Evolutionary conservation across 2,797 vertebrate species (phyloP), one percentile per base, ranked within the genome.

Genomic region (Ctenopoma kingsleyae): DNA sequence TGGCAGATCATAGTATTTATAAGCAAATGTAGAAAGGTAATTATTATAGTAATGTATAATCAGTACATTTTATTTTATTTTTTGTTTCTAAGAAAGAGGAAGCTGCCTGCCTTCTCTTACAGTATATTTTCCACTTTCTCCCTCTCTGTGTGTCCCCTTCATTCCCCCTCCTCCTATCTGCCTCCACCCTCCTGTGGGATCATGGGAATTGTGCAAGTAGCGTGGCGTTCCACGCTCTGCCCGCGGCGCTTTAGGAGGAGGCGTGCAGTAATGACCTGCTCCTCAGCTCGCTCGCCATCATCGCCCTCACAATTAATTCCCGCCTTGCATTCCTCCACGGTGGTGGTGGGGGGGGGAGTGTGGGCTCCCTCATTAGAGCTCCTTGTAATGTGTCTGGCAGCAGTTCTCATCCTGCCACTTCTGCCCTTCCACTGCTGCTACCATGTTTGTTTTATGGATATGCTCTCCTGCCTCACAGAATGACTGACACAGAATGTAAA

Each of bases 231-330:
- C 89, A 86, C 88, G 85, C 90, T 92, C 85, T 89, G 90, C 93
- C 91, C 85, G 90, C 86, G 90, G 92, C 90, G 91, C 89, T 92
- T 89, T 90, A 85, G 91, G 90, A 93, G 91, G 91, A 92, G 90
- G 89, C 86, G 91, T 86, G 90, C 89, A 82, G 91, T 94, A 94
- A 94, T 93, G 93, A 93, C 92, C 93, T 91, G 91, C 91, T 94
- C 93, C 92, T 91, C 90, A 88, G 92, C 92, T 91, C 74, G 79
- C 88, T 91, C 91, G 90, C 92, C 93, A 92, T 91, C 91, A 90
- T 92, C 90, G 83, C 92, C 89, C 90, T 91, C 90, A 86, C 93
- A 93, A 93, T 93, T 94, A 93, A 94, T 93, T 93, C 92, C 91
- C 83, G 88, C 89, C 89, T 91, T 78, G 89, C 82, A 82, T 90